phyloP scores from a whole-genome alignment of 2,888 invertebrate genomes.

The Phyllotreta striolata region DNA sequence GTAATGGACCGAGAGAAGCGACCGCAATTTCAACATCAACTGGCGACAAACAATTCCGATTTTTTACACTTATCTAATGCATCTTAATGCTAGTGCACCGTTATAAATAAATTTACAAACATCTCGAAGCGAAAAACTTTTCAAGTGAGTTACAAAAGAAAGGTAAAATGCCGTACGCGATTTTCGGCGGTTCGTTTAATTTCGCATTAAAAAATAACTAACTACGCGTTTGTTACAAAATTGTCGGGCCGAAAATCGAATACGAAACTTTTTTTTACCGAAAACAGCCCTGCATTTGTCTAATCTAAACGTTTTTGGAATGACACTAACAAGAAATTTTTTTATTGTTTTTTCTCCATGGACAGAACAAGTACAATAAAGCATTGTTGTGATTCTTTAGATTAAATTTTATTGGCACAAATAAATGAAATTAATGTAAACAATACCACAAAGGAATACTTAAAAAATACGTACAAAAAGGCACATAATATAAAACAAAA shows the following conservation, averaged over 20 bases:
- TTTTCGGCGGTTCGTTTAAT: conserved; percentile 31
- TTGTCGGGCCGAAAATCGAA: conserved; percentile 31
- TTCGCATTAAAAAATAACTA: conserved; percentile 34
- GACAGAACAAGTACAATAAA: conserved; percentile 49
- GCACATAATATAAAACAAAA: conserved; percentile 52
- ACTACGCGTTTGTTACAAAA: conserved; percentile 34
- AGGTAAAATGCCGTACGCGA: conserved; percentile 38
- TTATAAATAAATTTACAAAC: conserved; percentile 53
- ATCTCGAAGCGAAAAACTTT: conserved; percentile 48
- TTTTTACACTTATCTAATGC: conserved; percentile 23
- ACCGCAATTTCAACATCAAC: conserved; percentile 12
- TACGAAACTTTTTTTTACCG: conserved; percentile 41
- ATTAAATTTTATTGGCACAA: conserved; percentile 52
- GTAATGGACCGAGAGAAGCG: conserved; percentile 21
- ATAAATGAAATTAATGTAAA: conserved; percentile 49
- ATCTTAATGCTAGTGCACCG: conserved; percentile 48
- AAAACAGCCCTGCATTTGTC: conserved; percentile 55
- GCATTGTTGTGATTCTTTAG: conserved; percentile 42
- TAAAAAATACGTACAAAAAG: conserved; percentile 50
- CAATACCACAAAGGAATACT: conserved; percentile 43
- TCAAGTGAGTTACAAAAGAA: conserved; percentile 47
- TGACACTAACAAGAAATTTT: conserved; percentile 57
- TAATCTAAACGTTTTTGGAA: conserved; percentile 57
- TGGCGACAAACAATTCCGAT: conserved; percentile 26
- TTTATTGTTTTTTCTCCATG: conserved; percentile 57